Conservation (phyloP, 1,140 invertebrate genomes). For the Colletes latitarsis region DNA sequence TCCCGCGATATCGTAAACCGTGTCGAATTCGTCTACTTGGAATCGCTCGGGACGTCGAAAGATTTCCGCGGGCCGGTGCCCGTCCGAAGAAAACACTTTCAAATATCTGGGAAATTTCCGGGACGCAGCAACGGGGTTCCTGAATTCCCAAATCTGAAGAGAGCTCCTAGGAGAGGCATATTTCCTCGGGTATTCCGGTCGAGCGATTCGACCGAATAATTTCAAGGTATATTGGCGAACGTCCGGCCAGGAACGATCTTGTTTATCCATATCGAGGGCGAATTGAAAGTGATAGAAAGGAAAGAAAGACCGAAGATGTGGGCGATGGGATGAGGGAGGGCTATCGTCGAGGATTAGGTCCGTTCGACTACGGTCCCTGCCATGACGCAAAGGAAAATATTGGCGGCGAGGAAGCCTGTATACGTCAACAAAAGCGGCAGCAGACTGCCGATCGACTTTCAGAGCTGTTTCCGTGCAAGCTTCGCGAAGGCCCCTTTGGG, state of each 20-base stretch:
- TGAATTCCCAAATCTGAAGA: slow-evolving; percentile 26
- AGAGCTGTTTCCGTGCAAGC: slow-evolving; percentile 48
- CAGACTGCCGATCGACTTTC: slow-evolving; percentile 47
- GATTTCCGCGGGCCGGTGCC: background rate
- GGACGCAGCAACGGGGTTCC: background rate
- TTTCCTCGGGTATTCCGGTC: slow-evolving; percentile 9
- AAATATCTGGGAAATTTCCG: slow-evolving; percentile 5
- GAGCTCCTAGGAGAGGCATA: slow-evolving; percentile 4
- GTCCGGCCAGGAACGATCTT: slow-evolving; percentile 26
- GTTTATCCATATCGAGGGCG: slow-evolving; percentile 41
- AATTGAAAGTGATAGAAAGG: slow-evolving; percentile 51
- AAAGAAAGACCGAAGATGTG: background rate
- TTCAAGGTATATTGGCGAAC: slow-evolving; percentile 28
- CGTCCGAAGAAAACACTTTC: background rate
- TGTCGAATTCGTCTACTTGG: slow-evolving; percentile 1
- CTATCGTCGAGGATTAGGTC: slow-evolving; percentile 46
- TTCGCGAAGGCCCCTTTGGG: slow-evolving; percentile 41
- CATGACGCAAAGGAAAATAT: slow-evolving; percentile 46
- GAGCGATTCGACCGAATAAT: slow-evolving; percentile 26
- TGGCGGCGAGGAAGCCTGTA: slow-evolving; percentile 33
- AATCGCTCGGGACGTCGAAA: background rate
- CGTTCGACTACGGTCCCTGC: background rate
- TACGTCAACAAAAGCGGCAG: slow-evolving; percentile 47
- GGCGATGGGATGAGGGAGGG: background rate
- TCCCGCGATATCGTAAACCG: slow-evolving; percentile 3